Conservation (phyloP, 2,113 vertebrate genomes). For the Ceyx melanurus region DNA sequence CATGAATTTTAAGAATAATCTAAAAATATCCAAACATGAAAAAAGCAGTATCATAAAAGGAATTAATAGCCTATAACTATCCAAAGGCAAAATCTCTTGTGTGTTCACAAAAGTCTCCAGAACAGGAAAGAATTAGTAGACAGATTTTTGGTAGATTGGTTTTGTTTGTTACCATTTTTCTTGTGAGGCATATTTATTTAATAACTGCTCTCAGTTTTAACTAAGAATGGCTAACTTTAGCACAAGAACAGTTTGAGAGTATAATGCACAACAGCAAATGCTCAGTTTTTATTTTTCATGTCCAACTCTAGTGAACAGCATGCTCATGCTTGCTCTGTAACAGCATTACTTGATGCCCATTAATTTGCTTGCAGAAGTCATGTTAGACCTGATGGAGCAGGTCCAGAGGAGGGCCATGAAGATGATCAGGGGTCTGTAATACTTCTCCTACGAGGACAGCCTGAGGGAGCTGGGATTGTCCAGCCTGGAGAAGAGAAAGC, state of each 20-base stretch:
- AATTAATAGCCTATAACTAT: not conserved
- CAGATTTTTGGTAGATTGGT: not conserved
- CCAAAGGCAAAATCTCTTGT: not conserved
- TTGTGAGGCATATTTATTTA: not conserved
- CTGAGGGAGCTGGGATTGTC: too few species aligned
- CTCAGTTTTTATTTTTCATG: not conserved
- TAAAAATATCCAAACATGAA: not conserved
- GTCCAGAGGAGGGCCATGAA: too few species aligned
- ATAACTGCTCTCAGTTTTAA: not conserved
- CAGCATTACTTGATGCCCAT: not conserved
- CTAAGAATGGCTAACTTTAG: not conserved
- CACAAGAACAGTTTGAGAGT: not conserved
- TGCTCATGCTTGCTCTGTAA: not conserved
- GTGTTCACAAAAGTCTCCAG: not conserved
- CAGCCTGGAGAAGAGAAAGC: too few species aligned
- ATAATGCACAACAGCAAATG: not conserved
- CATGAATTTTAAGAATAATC: not conserved
- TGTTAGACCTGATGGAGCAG: too few species aligned
- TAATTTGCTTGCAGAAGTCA: not conserved
- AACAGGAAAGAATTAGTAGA: not conserved
- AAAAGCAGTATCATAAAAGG: not conserved
- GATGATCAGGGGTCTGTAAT: too few species aligned
- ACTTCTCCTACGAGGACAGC: too few species aligned
- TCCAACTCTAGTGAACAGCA: not conserved
- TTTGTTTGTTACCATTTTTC: not conserved